These are phyloP conservation scores for Pollimyrus isidori DNA, from an alignment of 2,113 vertebrate genomes.

Conservation along the genomic window DNA sequence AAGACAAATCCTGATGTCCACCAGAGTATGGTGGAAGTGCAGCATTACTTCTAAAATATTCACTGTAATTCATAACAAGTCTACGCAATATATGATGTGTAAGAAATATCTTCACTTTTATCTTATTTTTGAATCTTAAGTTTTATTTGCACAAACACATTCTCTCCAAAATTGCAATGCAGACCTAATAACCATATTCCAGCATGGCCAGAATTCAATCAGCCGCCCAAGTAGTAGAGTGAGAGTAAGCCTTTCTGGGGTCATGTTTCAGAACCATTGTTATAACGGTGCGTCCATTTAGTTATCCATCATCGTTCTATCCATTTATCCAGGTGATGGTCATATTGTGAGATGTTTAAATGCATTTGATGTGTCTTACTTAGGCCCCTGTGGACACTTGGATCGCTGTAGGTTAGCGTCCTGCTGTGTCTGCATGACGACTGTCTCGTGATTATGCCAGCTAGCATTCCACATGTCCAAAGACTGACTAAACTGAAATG, in stretches of 20 bases:
- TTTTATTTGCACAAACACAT: background rate
- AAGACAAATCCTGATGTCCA: background rate
- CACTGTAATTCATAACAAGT: background rate
- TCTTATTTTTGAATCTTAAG: background rate
- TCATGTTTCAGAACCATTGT: background rate
- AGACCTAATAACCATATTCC: background rate
- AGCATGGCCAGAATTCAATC: background rate
- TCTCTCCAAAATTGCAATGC: background rate
- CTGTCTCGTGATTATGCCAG: background rate
- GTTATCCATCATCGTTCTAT: background rate
- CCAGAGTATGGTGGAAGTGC: background rate
- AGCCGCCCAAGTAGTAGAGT: background rate
- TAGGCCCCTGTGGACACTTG: background rate
- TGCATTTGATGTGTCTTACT: background rate
- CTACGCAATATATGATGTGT: background rate
- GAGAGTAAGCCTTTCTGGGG: background rate
- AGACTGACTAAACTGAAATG: background rate
- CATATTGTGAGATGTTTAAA: background rate
- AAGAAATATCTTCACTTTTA: background rate
- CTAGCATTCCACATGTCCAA: background rate
- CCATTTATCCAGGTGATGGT: background rate
- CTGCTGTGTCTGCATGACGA: background rate
- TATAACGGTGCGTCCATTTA: background rate
- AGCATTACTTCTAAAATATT: background rate
- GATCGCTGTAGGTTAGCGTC: background rate